A percentile compares a stretch with the other conserved stretches of the same genome.
These are phyloP conservation scores for Boloria euphrosyne DNA, from an alignment of 2,888 invertebrate genomes.

Conservation along the genomic window DNA sequence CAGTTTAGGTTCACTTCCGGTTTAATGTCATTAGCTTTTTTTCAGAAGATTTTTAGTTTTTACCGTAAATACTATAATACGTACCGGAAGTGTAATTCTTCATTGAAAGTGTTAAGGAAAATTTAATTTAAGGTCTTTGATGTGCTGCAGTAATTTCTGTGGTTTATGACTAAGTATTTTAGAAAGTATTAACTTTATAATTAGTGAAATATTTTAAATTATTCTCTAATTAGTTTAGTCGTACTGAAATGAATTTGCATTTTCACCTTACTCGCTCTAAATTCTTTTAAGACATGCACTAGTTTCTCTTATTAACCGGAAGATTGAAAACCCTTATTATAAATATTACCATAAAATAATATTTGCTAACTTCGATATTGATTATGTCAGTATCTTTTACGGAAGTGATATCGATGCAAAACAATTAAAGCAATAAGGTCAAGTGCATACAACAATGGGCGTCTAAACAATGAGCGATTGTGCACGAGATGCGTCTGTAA, in stretches of 20 bases:
- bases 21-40: background rate
- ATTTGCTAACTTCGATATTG: no score
- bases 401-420: conserved; percentile 32
- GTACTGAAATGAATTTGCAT: no score
- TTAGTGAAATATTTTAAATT: background rate
- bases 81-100: no score
- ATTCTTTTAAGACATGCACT: no score
- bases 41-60: background rate
- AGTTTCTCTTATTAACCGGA: no score
- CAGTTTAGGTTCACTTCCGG: conserved; percentile 5
- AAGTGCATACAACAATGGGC: conserved; percentile 40
- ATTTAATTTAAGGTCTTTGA: no score
- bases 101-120: no score
- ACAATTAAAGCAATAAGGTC: conserved; percentile 35
- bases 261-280: no score
- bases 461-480: conserved; percentile 40
- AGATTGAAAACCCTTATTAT: no score
- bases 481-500: conserved; percentile 18
- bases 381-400: conserved; percentile 7
- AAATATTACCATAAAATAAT: no score
- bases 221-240: background rate
- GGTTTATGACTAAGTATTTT: background rate
- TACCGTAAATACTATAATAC: background rate
- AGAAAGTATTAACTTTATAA: background rate
- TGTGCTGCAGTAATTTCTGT: no score